Conservation (phyloP, 2,113 vertebrate genomes). For the Hemiscyllium ocellatum region DNA sequence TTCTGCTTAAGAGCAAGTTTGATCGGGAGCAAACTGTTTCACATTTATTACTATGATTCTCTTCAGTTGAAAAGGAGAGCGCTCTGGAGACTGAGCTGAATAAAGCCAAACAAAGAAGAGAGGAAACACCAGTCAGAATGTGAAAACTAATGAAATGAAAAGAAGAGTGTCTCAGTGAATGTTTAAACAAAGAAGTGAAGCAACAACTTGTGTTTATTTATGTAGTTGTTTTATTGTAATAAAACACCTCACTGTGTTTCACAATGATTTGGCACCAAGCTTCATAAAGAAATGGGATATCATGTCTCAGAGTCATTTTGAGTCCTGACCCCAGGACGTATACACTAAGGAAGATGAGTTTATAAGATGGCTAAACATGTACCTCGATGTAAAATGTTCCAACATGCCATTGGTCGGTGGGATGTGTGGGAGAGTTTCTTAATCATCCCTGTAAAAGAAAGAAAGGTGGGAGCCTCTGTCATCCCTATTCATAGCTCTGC, state of each 20-base stretch:
- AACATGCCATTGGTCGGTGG: background rate
- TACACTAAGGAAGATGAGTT: background rate
- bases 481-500: too few relatives aligned
- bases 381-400: background rate
- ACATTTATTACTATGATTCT: conserved; percentile 2
- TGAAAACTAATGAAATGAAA: background rate
- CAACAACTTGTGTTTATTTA: background rate
- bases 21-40: background rate
- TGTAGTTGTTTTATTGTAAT: background rate
- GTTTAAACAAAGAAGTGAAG: background rate
- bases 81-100: background rate
- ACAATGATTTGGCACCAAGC: background rate
- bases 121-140: background rate
- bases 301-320: background rate
- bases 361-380: background rate
- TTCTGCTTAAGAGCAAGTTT: conserved; percentile 31
- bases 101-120: conserved; percentile 22
- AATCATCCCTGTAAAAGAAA: background rate
- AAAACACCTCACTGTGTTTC: background rate
- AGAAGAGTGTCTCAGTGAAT: background rate
- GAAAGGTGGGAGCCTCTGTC: background rate
- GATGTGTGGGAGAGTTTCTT: background rate
- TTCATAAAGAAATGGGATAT: background rate
- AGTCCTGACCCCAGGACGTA: background rate
- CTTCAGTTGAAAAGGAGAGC: background rate